Percentiles rank a stretch among this genome's conserved stretches.
Conservation (phyloP, 2,113 vertebrate genomes). For the Sinocyclocheilus maitianheensis region DNA sequence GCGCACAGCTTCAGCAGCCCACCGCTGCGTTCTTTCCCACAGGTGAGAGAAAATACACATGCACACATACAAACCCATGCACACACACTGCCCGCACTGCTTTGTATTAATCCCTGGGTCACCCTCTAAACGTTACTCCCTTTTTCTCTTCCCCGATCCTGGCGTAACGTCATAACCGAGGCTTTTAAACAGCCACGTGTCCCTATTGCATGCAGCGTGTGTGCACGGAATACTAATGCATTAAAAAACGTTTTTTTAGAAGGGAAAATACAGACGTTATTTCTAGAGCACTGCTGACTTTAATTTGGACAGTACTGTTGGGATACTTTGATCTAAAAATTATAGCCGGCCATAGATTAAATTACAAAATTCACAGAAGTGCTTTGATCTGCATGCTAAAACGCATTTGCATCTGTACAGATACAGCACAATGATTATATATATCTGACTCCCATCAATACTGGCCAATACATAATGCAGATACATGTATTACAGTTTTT, state of each 20-base stretch:
- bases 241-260: neutral
- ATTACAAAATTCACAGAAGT: no score
- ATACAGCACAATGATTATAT: no score
- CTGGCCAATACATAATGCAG: no score
- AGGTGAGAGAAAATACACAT: conserved; percentile 76
- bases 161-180: neutral
- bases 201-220: neutral
- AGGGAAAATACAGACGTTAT: neutral
- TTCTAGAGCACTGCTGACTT: neutral
- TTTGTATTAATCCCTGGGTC: conserved; percentile 20
- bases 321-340: neutral
- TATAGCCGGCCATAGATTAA: neutral
- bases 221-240: neutral
- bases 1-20: conserved; percentile 92
- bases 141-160: neutral
- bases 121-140: neutral
- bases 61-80: neutral
- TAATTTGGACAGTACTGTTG: neutral
- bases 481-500: no score
- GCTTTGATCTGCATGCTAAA: no score
- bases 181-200: neutral
- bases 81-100: neutral
- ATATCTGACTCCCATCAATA: no score
- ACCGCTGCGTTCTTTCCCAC: conserved; percentile 91
- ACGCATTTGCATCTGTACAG: no score